Evolutionary conservation across 2,888 invertebrate genomes (phyloP).

Genomic region (Sinelater perroti): DNA sequence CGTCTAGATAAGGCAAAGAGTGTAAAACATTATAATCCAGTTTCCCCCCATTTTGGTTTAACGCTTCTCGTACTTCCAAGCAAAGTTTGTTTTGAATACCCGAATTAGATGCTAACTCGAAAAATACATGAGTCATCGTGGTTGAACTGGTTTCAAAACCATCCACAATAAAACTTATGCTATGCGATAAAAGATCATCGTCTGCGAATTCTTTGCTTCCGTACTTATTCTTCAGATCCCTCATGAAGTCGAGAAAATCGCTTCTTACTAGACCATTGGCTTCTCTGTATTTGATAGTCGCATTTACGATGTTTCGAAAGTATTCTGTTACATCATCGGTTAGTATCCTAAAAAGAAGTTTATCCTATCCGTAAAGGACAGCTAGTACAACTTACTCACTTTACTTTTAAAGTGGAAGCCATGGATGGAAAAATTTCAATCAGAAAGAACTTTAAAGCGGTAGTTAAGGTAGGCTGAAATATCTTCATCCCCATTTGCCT

Average conservation of each 20-base stretch:
- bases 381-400: constrained; percentile 19
- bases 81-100: constrained; percentile 59
- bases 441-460: constrained; percentile 41
- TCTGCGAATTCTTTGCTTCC: constrained; percentile 43
- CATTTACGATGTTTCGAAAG: constrained; percentile 51
- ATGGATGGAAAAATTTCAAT: constrained; percentile 50
- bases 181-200: constrained; percentile 54
- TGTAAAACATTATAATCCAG: constrained; percentile 59
- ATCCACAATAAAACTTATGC: constrained; percentile 60
- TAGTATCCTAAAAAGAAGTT: constrained; percentile 36
- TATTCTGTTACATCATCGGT: constrained; percentile 49
- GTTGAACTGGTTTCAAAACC: constrained; percentile 62
- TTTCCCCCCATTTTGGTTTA: constrained; percentile 50
- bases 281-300: constrained; percentile 56
- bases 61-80: constrained; percentile 53
- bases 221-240: constrained; percentile 48
- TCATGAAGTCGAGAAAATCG: constrained; percentile 60
- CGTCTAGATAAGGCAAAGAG: constrained; percentile 62
- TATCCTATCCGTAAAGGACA: neutral
- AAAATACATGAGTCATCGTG: constrained; percentile 56
- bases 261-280: constrained; percentile 56
- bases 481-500: constrained; percentile 49
- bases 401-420: constrained; percentile 41
- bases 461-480: constrained; percentile 47
- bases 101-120: constrained; percentile 57